Conservation (phyloP, 2,888 invertebrate genomes). For the Frankliniella fusca region DNA sequence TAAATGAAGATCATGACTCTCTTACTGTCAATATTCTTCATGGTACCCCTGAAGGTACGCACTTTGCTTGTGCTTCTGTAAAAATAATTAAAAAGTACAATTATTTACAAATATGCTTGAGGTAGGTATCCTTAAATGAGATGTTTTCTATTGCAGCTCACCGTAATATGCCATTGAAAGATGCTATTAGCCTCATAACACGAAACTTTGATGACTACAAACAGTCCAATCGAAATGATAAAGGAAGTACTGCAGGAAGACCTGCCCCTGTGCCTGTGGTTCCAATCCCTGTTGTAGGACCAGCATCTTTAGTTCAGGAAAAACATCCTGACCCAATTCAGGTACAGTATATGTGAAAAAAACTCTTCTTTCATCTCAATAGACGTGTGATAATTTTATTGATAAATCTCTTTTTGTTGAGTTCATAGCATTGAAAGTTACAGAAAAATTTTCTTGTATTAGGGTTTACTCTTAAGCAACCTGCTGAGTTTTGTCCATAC, state of each 20-base stretch:
- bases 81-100: too few species aligned
- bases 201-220: conserved; percentile 64
- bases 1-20: conserved; percentile 80
- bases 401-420: too few species aligned
- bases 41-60: conserved; percentile 79
- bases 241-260: neutral
- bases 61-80: neutral
- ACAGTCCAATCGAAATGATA: conserved; percentile 40
- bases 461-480: neutral
- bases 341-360: conserved; percentile 39
- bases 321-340: conserved; percentile 63
- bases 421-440: neutral
- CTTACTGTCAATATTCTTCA: conserved; percentile 86
- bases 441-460: neutral
- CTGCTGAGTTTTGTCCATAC: neutral
- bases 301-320: conserved; percentile 45
- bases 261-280: conserved; percentile 39
- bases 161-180: conserved; percentile 92
- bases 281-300: conserved; percentile 40
- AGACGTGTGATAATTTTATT: too few species aligned
- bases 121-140: neutral
- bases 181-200: conserved; percentile 74
- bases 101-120: neutral
- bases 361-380: too few species aligned
- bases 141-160: conserved; percentile 61